Conservation (phyloP, 2,888 invertebrate species). For the Osmoderma eremita region DNA sequence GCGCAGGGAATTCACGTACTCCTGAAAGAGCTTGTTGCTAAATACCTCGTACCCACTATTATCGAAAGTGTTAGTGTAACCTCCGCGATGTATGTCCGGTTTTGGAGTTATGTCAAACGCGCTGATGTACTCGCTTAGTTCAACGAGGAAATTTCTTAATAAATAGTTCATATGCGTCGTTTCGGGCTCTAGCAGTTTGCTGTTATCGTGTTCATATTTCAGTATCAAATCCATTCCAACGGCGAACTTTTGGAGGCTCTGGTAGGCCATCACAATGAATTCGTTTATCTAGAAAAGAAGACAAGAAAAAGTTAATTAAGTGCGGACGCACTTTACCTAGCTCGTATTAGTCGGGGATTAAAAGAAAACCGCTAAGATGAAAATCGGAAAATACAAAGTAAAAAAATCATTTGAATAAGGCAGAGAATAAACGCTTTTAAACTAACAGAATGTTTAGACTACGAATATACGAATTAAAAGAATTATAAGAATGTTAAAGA, state of each 20-base stretch:
- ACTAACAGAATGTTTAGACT: no score
- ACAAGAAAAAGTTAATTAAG: no score
- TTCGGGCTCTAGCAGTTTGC: slow-evolving; percentile 67
- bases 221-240: slow-evolving; percentile 76
- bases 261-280: slow-evolving; percentile 69
- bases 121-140: slow-evolving; percentile 71
- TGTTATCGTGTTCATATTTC: slow-evolving; percentile 65
- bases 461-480: no score
- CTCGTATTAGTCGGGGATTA: no score
- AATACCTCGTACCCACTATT: slow-evolving; percentile 1
- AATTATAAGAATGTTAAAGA: no score
- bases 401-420: no score
- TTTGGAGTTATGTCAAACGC: slow-evolving; percentile 66
- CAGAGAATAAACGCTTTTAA: no score
- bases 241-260: slow-evolving; percentile 76
- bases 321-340: no score
- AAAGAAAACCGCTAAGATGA: no score
- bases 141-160: slow-evolving; percentile 74
- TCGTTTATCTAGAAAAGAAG: slow-evolving; percentile 64
- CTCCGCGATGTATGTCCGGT: slow-evolving; percentile 63
- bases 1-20: slow-evolving; percentile 70
- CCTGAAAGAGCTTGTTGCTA: neutral
- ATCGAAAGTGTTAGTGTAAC: slow-evolving; percentile 56
- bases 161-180: slow-evolving; percentile 65
- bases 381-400: no score